Evolutionary conservation across 2,797 vertebrate species (phyloP), one percentile per base, ranked within the genome.

Genomic region (Mallotus villosus): DNA sequence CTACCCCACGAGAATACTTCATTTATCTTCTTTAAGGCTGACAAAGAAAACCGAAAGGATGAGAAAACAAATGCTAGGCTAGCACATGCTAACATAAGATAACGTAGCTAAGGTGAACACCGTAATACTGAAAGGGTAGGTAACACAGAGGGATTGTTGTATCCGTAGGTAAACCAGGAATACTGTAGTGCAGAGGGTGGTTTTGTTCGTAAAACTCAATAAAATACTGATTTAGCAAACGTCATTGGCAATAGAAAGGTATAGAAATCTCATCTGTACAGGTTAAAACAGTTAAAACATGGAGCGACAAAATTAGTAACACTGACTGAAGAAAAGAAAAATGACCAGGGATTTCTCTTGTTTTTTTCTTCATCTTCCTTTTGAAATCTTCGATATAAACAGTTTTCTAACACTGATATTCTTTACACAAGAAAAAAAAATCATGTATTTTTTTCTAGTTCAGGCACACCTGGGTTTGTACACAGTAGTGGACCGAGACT

Each of bases 381-480:
- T 90, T 92, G 86, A 92, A 96, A 95, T 95, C 90, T 91, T 86
- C 94, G 95, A 94, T 95, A 95, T 97, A 95, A 94, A 94, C 90
- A 91, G 87, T 80, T 22, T 79, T 93, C 88, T 95, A 96, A 95
- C 94, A 95, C 95, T 94, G 94, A 95, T 96, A 95, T 93, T 91
- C 74, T 27, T 89, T 89, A 90, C 91, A 92, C 88, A 91, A 94
- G 93, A 78, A 79, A 59, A 80, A 85, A 95, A 95, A 94, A 94
- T 94, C 94, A 94, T 87, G 94, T 92, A 92, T 63, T 77, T 73
- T 72, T 73, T 22, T 77, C 73, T 80, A 95, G 94, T 97, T 98
- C 95, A 98, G 96, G 97, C 97, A 99, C 97, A 97, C 96, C 95
- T 90, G 95, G 96, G 95, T 94, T 95, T 94, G 93, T 94, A 97